A percentile compares a stretch with the other conserved stretches of the same genome.
Conservation (phyloP, 1,140 invertebrate species). For the Papilio glaucus region DNA sequence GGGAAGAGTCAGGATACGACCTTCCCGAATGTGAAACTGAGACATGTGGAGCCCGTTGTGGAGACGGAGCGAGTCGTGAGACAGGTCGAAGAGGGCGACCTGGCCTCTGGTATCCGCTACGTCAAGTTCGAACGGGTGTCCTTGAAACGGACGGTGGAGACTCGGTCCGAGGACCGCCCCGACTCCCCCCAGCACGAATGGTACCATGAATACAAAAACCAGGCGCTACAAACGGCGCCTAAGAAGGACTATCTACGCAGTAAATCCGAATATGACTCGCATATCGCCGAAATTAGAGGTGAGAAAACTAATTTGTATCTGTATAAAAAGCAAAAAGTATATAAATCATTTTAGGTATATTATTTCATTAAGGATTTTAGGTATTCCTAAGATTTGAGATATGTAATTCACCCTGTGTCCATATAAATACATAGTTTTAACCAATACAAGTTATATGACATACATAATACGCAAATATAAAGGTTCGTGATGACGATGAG, state of each 20-base stretch:
- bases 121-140: conserved; percentile 88
- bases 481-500: too few relatives aligned
- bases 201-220: conserved; percentile 77
- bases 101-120: conserved; percentile 84
- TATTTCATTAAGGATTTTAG: too few relatives aligned
- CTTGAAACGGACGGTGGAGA: conserved; percentile 80
- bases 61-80: conserved; percentile 84
- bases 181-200: conserved; percentile 84
- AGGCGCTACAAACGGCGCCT: conserved; percentile 81
- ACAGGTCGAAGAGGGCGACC: conserved; percentile 86
- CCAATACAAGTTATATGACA: too few relatives aligned
- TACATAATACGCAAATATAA: too few relatives aligned
- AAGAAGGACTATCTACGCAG: conserved; percentile 87
- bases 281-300: too few relatives aligned
- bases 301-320: too few relatives aligned
- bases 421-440: too few relatives aligned
- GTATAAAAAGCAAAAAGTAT: too few relatives aligned
- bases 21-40: conserved; percentile 68
- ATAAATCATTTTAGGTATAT: too few relatives aligned
- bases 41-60: conserved; percentile 68
- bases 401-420: too few relatives aligned
- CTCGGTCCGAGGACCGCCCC: conserved; percentile 75
- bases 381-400: too few relatives aligned
- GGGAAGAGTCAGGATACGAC: conserved; percentile 61
- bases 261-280: conserved; percentile 82